These are phyloP conservation scores for Lethrus apterus DNA, from an alignment of 1,140 invertebrate genomes.

Conservation along the genomic window DNA sequence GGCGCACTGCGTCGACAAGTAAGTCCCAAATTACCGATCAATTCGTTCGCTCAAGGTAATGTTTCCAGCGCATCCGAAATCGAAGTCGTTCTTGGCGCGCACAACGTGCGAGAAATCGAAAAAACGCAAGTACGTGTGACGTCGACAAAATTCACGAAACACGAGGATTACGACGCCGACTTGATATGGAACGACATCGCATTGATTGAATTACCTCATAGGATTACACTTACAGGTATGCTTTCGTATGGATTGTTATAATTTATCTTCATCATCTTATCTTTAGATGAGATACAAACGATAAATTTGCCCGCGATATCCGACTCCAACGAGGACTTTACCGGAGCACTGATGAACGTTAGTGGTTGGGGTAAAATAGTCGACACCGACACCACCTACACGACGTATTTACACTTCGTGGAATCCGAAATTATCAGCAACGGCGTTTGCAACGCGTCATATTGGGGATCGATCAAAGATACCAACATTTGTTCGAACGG, in stretches of 20 bases:
- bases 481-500: constrained; percentile 46
- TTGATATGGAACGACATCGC: constrained; percentile 46
- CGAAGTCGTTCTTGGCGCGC: constrained; percentile 42
- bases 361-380: constrained; percentile 46
- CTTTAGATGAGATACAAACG: not conserved
- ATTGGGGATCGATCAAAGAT: constrained; percentile 35
- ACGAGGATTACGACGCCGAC: constrained; percentile 42
- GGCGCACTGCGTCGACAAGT: constrained; percentile 17
- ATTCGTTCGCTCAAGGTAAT: not conserved
- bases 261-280: not conserved
- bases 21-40: not conserved
- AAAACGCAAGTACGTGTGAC: constrained; percentile 35
- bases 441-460: constrained; percentile 30
- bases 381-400: constrained; percentile 33
- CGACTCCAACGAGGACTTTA: constrained; percentile 39
- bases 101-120: constrained; percentile 39
- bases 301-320: constrained; percentile 36
- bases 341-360: constrained; percentile 38
- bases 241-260: not conserved
- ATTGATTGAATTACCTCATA: constrained; percentile 42
- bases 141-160: constrained; percentile 38
- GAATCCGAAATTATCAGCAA: constrained; percentile 30
- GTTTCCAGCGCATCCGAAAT: constrained; percentile 13
- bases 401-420: constrained; percentile 31
- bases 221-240: not conserved